phyloP scores from a whole-genome alignment of 2,888 invertebrate genomes.

The Sphaerophoria taeniata region DNA sequence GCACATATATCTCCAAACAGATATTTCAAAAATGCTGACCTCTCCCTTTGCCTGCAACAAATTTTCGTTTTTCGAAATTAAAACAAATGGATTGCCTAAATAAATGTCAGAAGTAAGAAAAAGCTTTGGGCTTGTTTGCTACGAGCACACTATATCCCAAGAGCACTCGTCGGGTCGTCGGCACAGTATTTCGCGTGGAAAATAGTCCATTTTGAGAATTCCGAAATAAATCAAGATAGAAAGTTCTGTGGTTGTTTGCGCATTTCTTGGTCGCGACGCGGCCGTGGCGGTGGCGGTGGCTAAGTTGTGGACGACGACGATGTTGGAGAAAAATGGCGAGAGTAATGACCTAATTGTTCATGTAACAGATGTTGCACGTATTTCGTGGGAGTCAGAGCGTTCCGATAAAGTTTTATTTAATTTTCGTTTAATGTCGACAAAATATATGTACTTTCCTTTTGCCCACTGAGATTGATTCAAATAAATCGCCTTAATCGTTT shows the following conservation, averaged over 20 bases:
- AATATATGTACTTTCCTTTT: slow-evolving; percentile 6
- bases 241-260: slow-evolving; percentile 28
- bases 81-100: slow-evolving; percentile 56
- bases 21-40: slow-evolving; percentile 18
- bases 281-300: neutral
- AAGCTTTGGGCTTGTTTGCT: neutral
- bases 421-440: slow-evolving; percentile 4
- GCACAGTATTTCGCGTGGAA: slow-evolving; percentile 18
- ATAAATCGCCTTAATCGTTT: slow-evolving; percentile 50
- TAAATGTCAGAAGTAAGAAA: slow-evolving; percentile 25
- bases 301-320: too few species aligned
- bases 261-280: neutral
- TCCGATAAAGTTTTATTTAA: slow-evolving; percentile 54
- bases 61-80: slow-evolving; percentile 44
- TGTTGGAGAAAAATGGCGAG: neutral
- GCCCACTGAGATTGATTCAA: slow-evolving; percentile 42
- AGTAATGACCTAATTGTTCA: slow-evolving; percentile 68
- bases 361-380: slow-evolving; percentile 67
- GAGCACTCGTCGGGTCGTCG: neutral
- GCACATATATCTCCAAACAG: too few species aligned
- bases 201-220: slow-evolving; percentile 50
- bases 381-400: slow-evolving; percentile 1
- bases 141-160: neutral
- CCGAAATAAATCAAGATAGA: slow-evolving; percentile 46
- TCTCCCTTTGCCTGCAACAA: slow-evolving; percentile 28